Conservation (phyloP, 2,113 vertebrate species). For the Misgurnus anguillicaudatus region DNA sequence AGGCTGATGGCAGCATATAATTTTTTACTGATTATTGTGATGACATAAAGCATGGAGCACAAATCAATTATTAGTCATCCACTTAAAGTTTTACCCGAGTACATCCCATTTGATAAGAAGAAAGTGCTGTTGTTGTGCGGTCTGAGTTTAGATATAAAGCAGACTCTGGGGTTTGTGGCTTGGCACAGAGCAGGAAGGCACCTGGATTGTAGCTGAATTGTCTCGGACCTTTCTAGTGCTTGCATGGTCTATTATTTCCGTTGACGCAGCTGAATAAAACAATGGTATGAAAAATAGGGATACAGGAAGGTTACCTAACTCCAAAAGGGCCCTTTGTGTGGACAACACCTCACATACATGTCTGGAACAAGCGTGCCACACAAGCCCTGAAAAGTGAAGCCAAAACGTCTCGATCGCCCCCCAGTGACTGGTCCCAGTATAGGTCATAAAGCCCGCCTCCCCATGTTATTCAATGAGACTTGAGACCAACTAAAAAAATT, state of each 20-base stretch:
- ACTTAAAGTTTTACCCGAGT: neutral
- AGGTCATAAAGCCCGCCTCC: no score
- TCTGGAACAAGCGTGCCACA: no score
- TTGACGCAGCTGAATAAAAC: constrained; percentile 2
- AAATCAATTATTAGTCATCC: neutral
- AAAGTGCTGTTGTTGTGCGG: neutral
- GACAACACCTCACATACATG: no score
- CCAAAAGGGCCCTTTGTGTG: neutral
- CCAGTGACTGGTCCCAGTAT: no score
- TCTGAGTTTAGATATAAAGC: constrained; percentile 16
- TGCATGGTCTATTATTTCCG: neutral
- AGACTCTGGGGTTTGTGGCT: constrained; percentile 9
- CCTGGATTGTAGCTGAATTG: neutral
- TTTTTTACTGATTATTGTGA: neutral
- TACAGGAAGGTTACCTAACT: neutral
- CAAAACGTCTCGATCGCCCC: no score
- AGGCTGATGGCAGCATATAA: no score
- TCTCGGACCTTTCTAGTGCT: neutral
- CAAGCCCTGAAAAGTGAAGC: no score
- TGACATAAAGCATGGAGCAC: neutral
- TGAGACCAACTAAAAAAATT: no score
- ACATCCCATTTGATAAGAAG: neutral
- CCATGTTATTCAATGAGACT: no score
- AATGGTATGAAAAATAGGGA: constrained; percentile 14
- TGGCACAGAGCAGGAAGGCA: neutral